A percentile compares a stretch with the other conserved stretches of the same genome.
These are phyloP conservation scores for Phyllostomus discolor DNA, from an alignment of 2,113 vertebrate genomes.

Conservation along the genomic window DNA sequence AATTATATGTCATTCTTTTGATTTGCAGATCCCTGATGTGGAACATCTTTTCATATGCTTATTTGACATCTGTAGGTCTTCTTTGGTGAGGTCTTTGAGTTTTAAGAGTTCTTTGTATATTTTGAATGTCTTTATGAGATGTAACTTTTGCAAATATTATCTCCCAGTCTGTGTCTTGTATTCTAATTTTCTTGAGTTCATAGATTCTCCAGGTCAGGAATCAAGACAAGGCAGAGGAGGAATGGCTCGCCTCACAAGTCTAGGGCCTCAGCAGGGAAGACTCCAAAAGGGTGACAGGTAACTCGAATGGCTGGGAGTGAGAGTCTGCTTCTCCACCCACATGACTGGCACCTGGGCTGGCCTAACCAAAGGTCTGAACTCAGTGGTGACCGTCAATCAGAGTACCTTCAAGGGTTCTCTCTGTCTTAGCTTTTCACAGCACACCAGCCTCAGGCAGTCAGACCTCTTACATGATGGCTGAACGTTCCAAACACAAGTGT, in stretches of 20 bases:
- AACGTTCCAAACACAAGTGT: neutral
- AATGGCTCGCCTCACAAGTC: neutral
- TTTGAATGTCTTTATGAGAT: neutral
- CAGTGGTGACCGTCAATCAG: neutral
- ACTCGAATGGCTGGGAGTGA: neutral
- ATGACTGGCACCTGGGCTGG: neutral
- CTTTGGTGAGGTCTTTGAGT: neutral
- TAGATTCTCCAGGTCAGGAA: neutral
- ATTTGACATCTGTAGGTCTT: neutral
- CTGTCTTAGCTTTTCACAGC: neutral
- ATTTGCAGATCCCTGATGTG: neutral
- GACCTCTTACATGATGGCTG: neutral
- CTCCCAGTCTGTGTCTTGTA: neutral
- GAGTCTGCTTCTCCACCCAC: neutral
- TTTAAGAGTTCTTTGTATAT: neutral
- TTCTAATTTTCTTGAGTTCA: neutral
- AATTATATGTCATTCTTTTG: neutral
- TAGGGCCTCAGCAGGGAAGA: neutral
- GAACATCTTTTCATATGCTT: neutral
- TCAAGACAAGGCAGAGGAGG: neutral
- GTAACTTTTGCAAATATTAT: neutral
- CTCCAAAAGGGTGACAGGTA: neutral
- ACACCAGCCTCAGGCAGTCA: neutral
- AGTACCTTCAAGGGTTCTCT: neutral
- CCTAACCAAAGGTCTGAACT: neutral